Percentiles rank a stretch among this genome's conserved stretches.
Evolutionary conservation across 2,113 vertebrate genomes (phyloP).

Genomic region (Oryzias woworae): DNA sequence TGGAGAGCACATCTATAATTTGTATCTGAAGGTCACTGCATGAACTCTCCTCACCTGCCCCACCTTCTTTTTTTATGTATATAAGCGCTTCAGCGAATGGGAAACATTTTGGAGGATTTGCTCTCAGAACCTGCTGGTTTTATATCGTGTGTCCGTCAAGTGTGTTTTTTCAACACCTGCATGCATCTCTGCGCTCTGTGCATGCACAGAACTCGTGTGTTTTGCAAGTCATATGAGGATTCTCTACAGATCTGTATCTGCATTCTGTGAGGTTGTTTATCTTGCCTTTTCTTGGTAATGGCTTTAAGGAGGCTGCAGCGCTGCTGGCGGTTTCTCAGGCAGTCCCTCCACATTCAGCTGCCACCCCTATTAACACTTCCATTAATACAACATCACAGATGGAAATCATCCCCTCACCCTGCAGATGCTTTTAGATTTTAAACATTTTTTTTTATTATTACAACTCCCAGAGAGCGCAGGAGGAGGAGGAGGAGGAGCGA

Average conservation of each 20-base stretch:
- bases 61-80: no score
- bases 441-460: slow-evolving; percentile 28
- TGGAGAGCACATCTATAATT: no score
- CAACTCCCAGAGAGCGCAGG: slow-evolving; percentile 23
- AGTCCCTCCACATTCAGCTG: slow-evolving; percentile 29
- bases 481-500: slow-evolving; percentile 4
- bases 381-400: slow-evolving; percentile 63
- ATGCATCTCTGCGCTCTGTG: no score
- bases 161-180: no score
- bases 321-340: slow-evolving; percentile 44
- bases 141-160: no score
- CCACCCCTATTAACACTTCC: slow-evolving; percentile 59
- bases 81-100: no score
- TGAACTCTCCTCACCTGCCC: no score
- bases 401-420: slow-evolving; percentile 51
- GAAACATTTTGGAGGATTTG: no score
- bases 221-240: no score
- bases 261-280: slow-evolving; percentile 16
- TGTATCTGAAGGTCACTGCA: no score
- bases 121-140: no score
- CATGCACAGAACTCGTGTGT: no score
- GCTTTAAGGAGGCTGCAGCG: slow-evolving; percentile 29
- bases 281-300: slow-evolving; percentile 19
- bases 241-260: slow-evolving; percentile 1
- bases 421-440: slow-evolving; percentile 47